phyloP scores from a whole-genome alignment of 2,113 vertebrate genomes.

The Microtus montanus region DNA sequence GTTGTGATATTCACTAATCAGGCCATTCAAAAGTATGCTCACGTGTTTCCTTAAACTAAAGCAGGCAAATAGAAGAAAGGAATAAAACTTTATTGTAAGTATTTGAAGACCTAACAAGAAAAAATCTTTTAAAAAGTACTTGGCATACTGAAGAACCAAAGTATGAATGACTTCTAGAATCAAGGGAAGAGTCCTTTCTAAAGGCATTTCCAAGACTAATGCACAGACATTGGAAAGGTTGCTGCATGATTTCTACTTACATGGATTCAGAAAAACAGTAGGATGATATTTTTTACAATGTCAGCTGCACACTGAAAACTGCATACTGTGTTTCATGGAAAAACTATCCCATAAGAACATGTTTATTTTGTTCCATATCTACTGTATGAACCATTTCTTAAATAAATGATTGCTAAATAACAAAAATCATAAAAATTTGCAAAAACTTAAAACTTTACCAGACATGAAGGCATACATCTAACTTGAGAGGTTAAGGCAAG shows the following conservation, averaged over 20 bases:
- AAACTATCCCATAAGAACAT: background rate
- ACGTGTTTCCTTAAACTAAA: constrained; percentile 42
- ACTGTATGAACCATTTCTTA: background rate
- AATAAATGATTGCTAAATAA: constrained; percentile 3
- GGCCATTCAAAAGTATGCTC: background rate
- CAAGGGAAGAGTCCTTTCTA: background rate
- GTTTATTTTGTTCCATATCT: background rate
- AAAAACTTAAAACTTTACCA: background rate
- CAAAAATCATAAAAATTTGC: background rate
- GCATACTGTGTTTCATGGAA: background rate
- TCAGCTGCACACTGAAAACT: background rate
- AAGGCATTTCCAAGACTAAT: constrained; percentile 26
- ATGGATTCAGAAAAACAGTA: background rate
- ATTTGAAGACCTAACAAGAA: constrained; percentile 11
- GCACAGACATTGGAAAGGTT: background rate
- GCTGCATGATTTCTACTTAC: background rate
- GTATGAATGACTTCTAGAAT: constrained; percentile 6
- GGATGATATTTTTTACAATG: background rate
- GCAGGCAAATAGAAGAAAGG: background rate
- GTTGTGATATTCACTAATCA: constrained; percentile 9
- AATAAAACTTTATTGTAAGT: constrained; percentile 52
- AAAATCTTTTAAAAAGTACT: constrained; percentile 26
- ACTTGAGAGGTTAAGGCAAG: background rate
- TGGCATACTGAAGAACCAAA: constrained; percentile 7
- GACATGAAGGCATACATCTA: background rate